A percentile compares a stretch with the other conserved stretches of the same genome.
These are phyloP conservation scores for Urosaurus nigricauda DNA, from an alignment of 2,797 vertebrate genomes.

Conservation along the genomic window DNA sequence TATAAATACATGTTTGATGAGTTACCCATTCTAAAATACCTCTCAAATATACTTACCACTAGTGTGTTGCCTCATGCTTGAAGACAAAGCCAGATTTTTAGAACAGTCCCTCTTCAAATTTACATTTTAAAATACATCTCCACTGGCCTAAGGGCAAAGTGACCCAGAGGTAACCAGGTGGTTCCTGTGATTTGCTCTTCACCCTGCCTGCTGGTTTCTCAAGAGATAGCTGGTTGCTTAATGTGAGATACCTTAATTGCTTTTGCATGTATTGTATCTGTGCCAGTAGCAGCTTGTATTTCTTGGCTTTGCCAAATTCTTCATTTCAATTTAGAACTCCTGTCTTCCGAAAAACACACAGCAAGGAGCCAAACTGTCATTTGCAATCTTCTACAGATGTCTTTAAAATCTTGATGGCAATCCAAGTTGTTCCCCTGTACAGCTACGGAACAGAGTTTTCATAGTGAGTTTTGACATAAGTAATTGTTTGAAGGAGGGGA, in stretches of 20 bases:
- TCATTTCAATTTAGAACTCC: conserved; percentile 11
- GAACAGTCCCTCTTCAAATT: neutral
- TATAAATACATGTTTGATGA: neutral
- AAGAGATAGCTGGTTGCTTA: conserved; percentile 30
- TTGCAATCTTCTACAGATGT: conserved; percentile 24
- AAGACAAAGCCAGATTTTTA: neutral
- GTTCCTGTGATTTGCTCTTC: conserved; percentile 14
- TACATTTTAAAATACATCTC: neutral
- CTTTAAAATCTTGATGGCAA: conserved; percentile 35
- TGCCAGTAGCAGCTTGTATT: conserved; percentile 12
- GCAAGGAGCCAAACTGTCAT: conserved; percentile 18
- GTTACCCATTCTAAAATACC: neutral
- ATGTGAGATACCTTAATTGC: neutral
- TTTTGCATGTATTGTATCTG: neutral
- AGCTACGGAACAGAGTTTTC: conserved; percentile 15
- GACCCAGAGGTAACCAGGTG: accelerated
- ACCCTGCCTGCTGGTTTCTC: neutral
- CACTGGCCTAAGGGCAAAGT: neutral
- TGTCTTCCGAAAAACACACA: neutral
- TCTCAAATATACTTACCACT: neutral
- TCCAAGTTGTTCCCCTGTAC: neutral
- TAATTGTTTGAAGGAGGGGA: neutral
- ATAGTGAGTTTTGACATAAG: conserved; percentile 5
- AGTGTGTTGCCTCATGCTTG: neutral
- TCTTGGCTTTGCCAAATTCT: conserved; percentile 4